These are phyloP conservation scores for Calcarius lapponicus DNA, from an alignment of 2,797 vertebrate genomes.

Conservation along the genomic window DNA sequence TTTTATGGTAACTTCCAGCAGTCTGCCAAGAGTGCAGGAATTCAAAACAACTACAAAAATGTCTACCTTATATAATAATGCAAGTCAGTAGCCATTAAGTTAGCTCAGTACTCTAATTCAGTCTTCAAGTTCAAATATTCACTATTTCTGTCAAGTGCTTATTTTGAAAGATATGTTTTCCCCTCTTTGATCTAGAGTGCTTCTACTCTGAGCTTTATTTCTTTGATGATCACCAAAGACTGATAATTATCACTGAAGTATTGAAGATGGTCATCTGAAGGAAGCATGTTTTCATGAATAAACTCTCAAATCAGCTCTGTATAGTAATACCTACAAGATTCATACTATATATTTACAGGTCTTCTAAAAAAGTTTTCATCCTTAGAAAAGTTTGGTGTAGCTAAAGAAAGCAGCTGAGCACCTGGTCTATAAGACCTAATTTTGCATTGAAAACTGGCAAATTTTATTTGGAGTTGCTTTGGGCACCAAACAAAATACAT, in stretches of 20 bases:
- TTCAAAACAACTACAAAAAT: constrained; percentile 14
- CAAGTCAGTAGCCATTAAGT: not conserved
- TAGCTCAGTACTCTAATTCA: not conserved
- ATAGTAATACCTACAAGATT: not conserved
- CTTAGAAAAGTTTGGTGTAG: not conserved
- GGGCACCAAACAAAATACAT: not conserved
- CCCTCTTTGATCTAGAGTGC: constrained; percentile 5
- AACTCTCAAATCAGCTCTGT: not conserved
- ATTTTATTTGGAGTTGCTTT: not conserved
- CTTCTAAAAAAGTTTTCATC: not conserved
- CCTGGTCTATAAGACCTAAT: not conserved
- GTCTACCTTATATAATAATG: not conserved
- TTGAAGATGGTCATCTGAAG: not conserved
- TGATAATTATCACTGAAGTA: not conserved
- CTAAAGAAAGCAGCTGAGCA: not conserved
- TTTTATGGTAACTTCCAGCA: not conserved
- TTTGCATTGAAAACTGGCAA: not conserved
- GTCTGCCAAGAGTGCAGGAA: not conserved
- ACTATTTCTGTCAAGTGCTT: constrained; percentile 23
- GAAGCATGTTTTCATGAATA: not conserved
- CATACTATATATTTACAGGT: not conserved
- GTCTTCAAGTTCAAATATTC: constrained; percentile 18
- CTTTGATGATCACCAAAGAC: constrained; percentile 17
- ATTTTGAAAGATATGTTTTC: constrained; percentile 3
- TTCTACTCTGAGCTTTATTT: not conserved